Evolutionary conservation across 1,140 invertebrate genomes (phyloP).

Genomic region (Drosophila teissieri): DNA sequence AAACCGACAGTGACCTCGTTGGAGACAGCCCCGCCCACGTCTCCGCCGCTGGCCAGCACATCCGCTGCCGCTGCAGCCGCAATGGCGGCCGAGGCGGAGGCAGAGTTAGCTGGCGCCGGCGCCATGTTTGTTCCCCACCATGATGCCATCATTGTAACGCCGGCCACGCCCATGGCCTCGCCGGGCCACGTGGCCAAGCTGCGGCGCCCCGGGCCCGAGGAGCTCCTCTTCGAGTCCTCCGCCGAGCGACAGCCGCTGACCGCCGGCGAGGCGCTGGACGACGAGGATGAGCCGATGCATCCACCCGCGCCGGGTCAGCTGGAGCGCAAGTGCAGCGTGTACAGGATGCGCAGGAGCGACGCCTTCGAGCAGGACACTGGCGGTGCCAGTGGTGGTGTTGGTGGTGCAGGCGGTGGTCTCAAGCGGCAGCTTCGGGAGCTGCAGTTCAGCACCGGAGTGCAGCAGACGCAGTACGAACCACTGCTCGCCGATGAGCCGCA

Average conservation of each 20-base stretch:
- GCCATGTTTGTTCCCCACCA: constrained; percentile 67
- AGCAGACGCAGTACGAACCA: constrained; percentile 78
- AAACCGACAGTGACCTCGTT: constrained; percentile 71
- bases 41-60: constrained; percentile 60
- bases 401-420: constrained; percentile 14
- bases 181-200: constrained; percentile 74
- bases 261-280: constrained; percentile 47
- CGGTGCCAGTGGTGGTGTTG: background rate
- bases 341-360: constrained; percentile 80
- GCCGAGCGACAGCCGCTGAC: constrained; percentile 67
- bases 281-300: constrained; percentile 68
- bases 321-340: constrained; percentile 84
- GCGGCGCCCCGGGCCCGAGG: constrained; percentile 55
- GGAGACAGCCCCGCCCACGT: constrained; percentile 50
- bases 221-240: constrained; percentile 52
- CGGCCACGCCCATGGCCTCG: constrained; percentile 84
- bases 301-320: constrained; percentile 63
- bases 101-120: constrained; percentile 55
- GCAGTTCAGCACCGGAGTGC: constrained; percentile 61
- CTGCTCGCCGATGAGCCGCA: constrained; percentile 77
- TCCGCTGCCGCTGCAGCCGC: constrained; percentile 60
- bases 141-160: constrained; percentile 84
- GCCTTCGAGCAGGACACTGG: constrained; percentile 61
- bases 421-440: constrained; percentile 77
- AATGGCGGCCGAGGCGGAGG: constrained; percentile 47